These are phyloP conservation scores for Pycnomerus fuliginosus DNA, from an alignment of 2,888 invertebrate species.

Conservation along the genomic window DNA sequence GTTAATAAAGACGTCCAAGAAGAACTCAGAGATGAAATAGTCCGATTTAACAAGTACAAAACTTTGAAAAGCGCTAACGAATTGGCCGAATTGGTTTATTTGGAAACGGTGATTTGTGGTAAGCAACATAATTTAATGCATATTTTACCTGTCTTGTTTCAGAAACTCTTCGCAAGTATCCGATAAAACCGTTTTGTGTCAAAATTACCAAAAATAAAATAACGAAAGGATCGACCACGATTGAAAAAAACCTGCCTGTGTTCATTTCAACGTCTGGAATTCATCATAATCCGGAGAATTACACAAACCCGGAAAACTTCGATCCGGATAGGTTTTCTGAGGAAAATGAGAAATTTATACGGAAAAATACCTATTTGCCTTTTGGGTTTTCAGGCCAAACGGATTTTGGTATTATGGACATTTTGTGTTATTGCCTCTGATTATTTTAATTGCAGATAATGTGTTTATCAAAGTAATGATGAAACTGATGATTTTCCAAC, in stretches of 20 bases:
- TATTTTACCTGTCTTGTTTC: conserved; percentile 16
- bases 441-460: too few species aligned
- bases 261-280: conserved; percentile 32
- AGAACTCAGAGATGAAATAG: conserved; percentile 32
- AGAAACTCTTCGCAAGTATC: conserved; percentile 37
- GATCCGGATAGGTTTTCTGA: conserved; percentile 36
- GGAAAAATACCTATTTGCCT: conserved; percentile 26
- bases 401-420: conserved; percentile 13
- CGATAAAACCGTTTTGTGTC: conserved; percentile 27
- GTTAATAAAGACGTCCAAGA: conserved; percentile 30
- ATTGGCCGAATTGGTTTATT: conserved; percentile 8
- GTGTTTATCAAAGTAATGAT: too few species aligned
- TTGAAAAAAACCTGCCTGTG: conserved; percentile 23
- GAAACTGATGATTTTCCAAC: too few species aligned
- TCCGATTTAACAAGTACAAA: conserved; percentile 29
- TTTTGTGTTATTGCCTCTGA: too few species aligned
- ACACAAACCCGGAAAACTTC: conserved; percentile 32
- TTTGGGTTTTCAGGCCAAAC: conserved; percentile 21
- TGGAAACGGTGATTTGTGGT: conserved; percentile 20
- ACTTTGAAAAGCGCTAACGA: not conserved
- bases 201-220: conserved; percentile 20
- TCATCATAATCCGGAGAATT: conserved; percentile 32
- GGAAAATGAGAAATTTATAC: conserved; percentile 21
- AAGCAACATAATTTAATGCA: not conserved
- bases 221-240: conserved; percentile 10